phyloP scores from a whole-genome alignment of 1,140 invertebrate genomes.

The Camponotus vicinus region DNA sequence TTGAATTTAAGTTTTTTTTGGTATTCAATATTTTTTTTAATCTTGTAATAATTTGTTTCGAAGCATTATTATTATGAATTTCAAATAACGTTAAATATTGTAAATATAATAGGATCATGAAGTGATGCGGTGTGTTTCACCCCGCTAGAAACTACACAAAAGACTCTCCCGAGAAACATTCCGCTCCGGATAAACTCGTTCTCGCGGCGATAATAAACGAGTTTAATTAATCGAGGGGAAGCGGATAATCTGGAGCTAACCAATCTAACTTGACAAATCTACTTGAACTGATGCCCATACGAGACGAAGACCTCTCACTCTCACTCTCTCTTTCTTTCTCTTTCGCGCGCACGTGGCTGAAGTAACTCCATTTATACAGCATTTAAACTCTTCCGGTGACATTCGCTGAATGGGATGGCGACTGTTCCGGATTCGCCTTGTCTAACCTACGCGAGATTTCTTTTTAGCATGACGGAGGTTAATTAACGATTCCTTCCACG shows the following conservation, averaged over 20 bases:
- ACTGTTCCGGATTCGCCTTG: background rate
- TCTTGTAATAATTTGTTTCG: background rate
- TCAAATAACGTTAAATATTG: constrained; percentile 15
- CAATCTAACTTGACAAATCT: constrained; percentile 59
- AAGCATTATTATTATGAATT: background rate
- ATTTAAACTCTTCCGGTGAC: constrained; percentile 46
- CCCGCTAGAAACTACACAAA: background rate
- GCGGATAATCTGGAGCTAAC: constrained; percentile 47
- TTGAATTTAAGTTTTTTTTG: too few relatives aligned
- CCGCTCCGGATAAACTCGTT: constrained; percentile 46
- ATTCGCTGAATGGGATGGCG: constrained; percentile 37
- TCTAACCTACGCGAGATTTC: constrained; percentile 45
- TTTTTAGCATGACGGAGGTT: constrained; percentile 53
- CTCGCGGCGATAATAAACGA: constrained; percentile 47
- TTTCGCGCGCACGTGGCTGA: background rate
- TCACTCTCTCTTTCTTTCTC: background rate
- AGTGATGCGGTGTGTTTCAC: background rate
- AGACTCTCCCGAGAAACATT: background rate
- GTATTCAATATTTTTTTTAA: background rate
- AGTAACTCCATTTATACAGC: constrained; percentile 29
- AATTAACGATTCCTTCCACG: constrained; percentile 69
- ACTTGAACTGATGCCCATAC: background rate
- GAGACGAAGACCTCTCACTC: background rate
- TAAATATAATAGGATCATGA: constrained; percentile 6
- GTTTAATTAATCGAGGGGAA: constrained; percentile 48